Evolutionary conservation across 1,140 invertebrate species (phyloP).

Genomic region (Tachypleus tridentatus): DNA sequence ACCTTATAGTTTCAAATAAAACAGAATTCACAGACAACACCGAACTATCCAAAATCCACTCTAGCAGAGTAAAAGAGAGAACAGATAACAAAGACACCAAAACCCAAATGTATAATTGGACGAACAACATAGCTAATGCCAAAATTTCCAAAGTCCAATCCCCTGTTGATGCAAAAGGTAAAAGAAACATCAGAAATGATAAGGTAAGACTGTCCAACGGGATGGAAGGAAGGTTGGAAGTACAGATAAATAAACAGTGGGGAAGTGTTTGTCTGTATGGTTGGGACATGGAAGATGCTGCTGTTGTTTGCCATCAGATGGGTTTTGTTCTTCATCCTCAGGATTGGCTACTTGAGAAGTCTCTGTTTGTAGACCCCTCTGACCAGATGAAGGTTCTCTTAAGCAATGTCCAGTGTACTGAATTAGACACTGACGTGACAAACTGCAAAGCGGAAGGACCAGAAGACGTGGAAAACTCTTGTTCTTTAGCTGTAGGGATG

Average conservation of each 20-base stretch:
- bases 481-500: conserved; percentile 74
- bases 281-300: conserved; percentile 82
- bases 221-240: conserved; percentile 41
- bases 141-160: too few species aligned
- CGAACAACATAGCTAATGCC: too few species aligned
- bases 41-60: too few species aligned
- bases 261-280: conserved; percentile 94
- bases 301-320: conserved; percentile 88
- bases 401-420: conserved; percentile 77
- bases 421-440: conserved; percentile 83
- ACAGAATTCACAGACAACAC: too few species aligned
- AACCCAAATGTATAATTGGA: too few species aligned
- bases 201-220: conserved; percentile 18
- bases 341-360: conserved; percentile 70
- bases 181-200: too few species aligned
- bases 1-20: too few species aligned
- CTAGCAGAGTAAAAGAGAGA: too few species aligned
- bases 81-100: too few species aligned
- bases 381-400: conserved; percentile 30
- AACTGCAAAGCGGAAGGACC: conserved; percentile 62
- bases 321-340: conserved; percentile 83
- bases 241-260: conserved; percentile 67
- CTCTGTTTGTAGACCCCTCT: conserved; percentile 13
- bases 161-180: too few species aligned
- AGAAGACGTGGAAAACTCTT: conserved; percentile 76